phyloP scores from a whole-genome alignment of 2,888 invertebrate genomes.

The Andrena bucephala region DNA sequence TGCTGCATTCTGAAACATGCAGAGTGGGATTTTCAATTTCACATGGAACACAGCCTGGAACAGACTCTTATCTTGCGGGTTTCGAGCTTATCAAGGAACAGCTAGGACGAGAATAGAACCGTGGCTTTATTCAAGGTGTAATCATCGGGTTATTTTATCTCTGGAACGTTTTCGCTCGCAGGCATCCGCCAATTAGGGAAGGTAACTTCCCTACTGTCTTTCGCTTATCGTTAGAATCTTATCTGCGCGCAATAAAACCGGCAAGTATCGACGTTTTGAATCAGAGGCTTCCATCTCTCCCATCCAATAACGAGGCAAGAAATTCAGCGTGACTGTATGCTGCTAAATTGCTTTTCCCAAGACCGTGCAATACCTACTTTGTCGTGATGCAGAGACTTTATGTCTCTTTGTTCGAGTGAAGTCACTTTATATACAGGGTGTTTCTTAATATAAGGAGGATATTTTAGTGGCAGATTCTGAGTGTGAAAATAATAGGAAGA shows the following conservation, averaged over 20 bases:
- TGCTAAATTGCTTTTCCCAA: slow-evolving; percentile 11
- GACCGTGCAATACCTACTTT: not conserved
- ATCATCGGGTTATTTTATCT: slow-evolving; percentile 45
- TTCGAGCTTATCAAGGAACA: slow-evolving; percentile 20
- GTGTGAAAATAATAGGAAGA: not conserved
- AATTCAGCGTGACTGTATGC: slow-evolving; percentile 1
- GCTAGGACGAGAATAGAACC: slow-evolving; percentile 11
- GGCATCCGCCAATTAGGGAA: slow-evolving; percentile 50
- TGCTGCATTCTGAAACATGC: not conserved
- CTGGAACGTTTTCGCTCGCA: slow-evolving; percentile 17
- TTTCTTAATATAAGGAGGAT: not conserved
- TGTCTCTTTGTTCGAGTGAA: not conserved
- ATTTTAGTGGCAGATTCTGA: not conserved
- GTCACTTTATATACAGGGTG: not conserved
- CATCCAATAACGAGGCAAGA: slow-evolving; percentile 38
- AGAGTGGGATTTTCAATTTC: slow-evolving; percentile 45
- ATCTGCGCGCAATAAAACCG: slow-evolving; percentile 28
- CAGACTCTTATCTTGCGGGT: not conserved
- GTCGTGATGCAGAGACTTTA: not conserved
- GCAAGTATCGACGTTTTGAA: slow-evolving; percentile 17
- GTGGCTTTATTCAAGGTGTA: slow-evolving; percentile 20
- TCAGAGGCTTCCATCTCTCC: not conserved
- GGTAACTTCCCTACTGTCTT: slow-evolving; percentile 31
- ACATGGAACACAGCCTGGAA: not conserved
- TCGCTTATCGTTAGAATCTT: slow-evolving; percentile 41